Conservation (phyloP, 2,888 invertebrate species). For the Drosophila lutescens region DNA sequence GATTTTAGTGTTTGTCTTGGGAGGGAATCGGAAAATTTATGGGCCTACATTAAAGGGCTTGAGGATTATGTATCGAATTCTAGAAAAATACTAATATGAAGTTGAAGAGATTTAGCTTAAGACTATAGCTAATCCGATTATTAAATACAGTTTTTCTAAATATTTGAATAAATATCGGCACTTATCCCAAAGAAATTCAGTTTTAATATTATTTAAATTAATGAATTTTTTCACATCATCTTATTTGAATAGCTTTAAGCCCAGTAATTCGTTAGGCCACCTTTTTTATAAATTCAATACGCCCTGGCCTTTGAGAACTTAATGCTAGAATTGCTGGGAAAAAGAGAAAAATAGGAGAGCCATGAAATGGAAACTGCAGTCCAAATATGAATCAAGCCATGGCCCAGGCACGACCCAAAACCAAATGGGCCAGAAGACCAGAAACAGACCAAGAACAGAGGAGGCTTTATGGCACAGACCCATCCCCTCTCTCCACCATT, state of each 20-base stretch:
- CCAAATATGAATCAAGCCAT: conserved; percentile 35
- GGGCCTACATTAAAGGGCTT: not conserved
- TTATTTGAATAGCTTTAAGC: not conserved
- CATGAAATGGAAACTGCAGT: conserved; percentile 39
- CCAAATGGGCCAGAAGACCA: conserved; percentile 38
- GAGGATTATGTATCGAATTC: not conserved
- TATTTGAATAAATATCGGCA: not conserved
- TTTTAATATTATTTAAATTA: too few species aligned
- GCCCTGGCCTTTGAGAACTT: conserved; percentile 4
- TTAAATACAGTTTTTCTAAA: not conserved
- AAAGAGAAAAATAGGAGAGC: not conserved
- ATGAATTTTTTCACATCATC: too few species aligned
- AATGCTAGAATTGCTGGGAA: not conserved
- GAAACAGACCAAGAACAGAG: conserved; percentile 31
- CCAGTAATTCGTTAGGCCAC: too few species aligned
- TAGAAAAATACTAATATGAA: not conserved
- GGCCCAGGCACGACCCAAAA: conserved; percentile 33
- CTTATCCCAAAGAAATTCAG: too few species aligned
- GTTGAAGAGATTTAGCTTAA: too few species aligned
- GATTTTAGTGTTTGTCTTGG: conserved; percentile 21
- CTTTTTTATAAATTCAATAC: not conserved
- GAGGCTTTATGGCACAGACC: not conserved
- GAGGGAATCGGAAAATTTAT: not conserved
- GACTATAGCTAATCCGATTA: not conserved
- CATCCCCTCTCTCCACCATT: too few species aligned